Evolutionary conservation across 2,797 vertebrate genomes (phyloP), one percentile per base, ranked within the genome.

Genomic region (Anableps anableps): DNA sequence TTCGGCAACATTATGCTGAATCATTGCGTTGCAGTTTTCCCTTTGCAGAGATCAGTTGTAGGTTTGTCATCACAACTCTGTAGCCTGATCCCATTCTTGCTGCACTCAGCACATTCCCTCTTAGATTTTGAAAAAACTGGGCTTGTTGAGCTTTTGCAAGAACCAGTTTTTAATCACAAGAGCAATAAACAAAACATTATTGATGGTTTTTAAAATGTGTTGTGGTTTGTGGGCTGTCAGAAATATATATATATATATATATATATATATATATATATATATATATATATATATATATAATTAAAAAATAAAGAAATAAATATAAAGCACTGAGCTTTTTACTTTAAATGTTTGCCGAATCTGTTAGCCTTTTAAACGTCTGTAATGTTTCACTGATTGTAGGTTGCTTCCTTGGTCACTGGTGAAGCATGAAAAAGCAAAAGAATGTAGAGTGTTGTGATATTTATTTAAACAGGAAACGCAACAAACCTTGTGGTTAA

Each of bases 61-160:
- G 71, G 84, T 92, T 79, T 80, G 82, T 93, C 87, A 91, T 83
- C 86, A 60, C 82, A 68, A 72, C 89, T 92, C 89, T 86, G 76
- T 62, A 80, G 85, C 53, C 78, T 51, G 78, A 83, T 85, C 51
- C 19, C 5, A 74, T 81, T 89, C 41, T 60, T 83, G 85, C 88
- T 84, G 90, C 85, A 80, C 88, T 94, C 91, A 93, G 88, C 93
- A 91, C 89, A 92, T 90, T 85, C 89, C 92, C 82, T 86, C 80
- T 36, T 75, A 83, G 82, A 88, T 82, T 51, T 78, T 1, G 21
- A 80, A 81, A 83, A 82, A 86, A 90, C 84, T 58, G 83, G 73
- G 74, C 78, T 79, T 68, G 41, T 77, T 75, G 72, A 73, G 75
- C 76, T 21, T 86, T 75, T 85, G 76, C 76, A 77, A 75, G 55